phyloP scores from a whole-genome alignment of 1,140 invertebrate species.

The Hycleus cichorii region DNA sequence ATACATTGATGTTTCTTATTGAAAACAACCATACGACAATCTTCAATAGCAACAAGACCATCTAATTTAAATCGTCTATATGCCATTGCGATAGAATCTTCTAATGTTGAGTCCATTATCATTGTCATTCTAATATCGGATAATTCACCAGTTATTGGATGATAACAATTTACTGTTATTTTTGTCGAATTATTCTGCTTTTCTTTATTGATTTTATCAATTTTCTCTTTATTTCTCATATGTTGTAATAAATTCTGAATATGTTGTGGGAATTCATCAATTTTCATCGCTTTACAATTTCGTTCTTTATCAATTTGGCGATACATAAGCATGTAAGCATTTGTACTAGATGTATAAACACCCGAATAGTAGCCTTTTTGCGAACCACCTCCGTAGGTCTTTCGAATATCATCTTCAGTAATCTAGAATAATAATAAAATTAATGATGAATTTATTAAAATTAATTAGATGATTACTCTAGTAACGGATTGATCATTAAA shows the following conservation, averaged over 20 bases:
- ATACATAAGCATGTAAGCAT: constrained; percentile 93
- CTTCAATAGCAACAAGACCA: constrained; percentile 50
- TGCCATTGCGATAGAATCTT: constrained; percentile 50
- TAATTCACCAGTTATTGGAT: constrained; percentile 50
- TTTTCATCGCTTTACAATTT: constrained; percentile 61
- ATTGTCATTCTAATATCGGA: constrained; percentile 45
- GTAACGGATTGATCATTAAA: constrained; percentile 75
- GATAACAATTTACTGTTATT: constrained; percentile 55
- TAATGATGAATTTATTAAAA: constrained; percentile 1
- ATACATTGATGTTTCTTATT: constrained; percentile 59
- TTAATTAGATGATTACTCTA: constrained; percentile 39
- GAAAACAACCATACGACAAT: constrained; percentile 68
- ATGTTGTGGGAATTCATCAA: constrained; percentile 67
- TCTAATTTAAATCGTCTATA: constrained; percentile 55
- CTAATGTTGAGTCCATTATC: constrained; percentile 50
- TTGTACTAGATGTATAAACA: constrained; percentile 74
- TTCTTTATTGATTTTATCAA: constrained; percentile 51
- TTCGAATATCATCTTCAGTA: constrained; percentile 73
- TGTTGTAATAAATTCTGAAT: constrained; percentile 60
- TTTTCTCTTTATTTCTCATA: constrained; percentile 62
- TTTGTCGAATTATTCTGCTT: constrained; percentile 55
- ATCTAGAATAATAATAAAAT: neutral
- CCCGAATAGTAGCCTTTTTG: constrained; percentile 64
- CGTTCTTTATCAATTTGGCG: constrained; percentile 66
- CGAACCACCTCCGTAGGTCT: constrained; percentile 74